A percentile compares a stretch with the other conserved stretches of the same genome.
phyloP scores from a whole-genome alignment of 1,140 invertebrate genomes.

The Oscheius sp. region DNA sequence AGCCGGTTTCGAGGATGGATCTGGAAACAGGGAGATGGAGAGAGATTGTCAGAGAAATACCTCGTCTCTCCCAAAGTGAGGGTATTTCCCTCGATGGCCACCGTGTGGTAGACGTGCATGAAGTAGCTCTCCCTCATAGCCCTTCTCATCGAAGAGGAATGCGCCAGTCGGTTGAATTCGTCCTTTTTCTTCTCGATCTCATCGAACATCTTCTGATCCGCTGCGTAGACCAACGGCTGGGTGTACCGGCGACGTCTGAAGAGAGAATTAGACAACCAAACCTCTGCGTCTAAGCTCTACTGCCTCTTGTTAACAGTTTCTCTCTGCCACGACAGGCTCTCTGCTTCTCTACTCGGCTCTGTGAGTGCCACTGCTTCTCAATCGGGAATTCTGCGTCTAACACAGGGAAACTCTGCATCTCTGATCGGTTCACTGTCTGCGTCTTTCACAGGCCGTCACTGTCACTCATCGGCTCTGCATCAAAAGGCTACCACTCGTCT shows the following conservation, averaged over 20 bases:
- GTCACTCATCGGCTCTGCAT: too few species aligned
- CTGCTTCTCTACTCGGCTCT: too few species aligned
- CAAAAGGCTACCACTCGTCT: too few species aligned
- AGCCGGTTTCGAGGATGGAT: slow-evolving; percentile 82
- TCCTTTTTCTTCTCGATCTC: slow-evolving; percentile 13
- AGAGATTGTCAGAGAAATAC: slow-evolving; percentile 82
- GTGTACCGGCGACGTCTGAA: not conserved
- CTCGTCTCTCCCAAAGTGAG: slow-evolving; percentile 88
- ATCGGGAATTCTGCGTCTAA: too few species aligned
- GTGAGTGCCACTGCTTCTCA: too few species aligned
- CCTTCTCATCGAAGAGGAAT: slow-evolving; percentile 67
- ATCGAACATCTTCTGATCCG: slow-evolving; percentile 3
- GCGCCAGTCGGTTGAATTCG: slow-evolving; percentile 15
- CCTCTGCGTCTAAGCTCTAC: too few species aligned
- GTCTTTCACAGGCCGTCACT: too few species aligned
- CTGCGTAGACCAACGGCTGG: slow-evolving; percentile 7
- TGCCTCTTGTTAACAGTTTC: too few species aligned
- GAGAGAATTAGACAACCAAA: too few species aligned
- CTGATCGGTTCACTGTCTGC: too few species aligned
- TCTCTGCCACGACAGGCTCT: too few species aligned
- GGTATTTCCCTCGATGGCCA: slow-evolving; percentile 94
- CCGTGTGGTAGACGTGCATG: slow-evolving; percentile 92
- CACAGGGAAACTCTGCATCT: too few species aligned
- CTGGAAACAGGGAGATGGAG: slow-evolving; percentile 84
- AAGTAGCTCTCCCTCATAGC: slow-evolving; percentile 74